A percentile compares a stretch with the other conserved stretches of the same genome.
These are phyloP conservation scores for Metopolophium dirhodum DNA, from an alignment of 1,140 invertebrate genomes.

Conservation along the genomic window DNA sequence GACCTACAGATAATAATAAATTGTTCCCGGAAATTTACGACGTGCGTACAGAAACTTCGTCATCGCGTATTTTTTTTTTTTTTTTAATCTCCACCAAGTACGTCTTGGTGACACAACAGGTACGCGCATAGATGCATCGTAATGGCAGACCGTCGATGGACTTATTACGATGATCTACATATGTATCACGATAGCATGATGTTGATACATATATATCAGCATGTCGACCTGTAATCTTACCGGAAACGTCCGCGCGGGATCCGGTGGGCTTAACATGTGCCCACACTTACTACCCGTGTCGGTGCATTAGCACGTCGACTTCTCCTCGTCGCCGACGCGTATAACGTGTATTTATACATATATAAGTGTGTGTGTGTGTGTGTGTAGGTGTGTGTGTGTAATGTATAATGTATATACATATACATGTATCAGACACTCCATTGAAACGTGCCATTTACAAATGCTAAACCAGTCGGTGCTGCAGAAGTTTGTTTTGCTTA, in stretches of 20 bases:
- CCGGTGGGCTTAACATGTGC: background rate
- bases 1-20: background rate
- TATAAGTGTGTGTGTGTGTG: too few species aligned
- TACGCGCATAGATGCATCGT: background rate
- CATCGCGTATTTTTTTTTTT: too few species aligned
- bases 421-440: conserved; percentile 29
- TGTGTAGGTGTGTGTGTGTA: background rate
- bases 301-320: conserved; percentile 3
- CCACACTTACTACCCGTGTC: background rate
- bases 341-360: background rate
- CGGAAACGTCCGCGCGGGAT: background rate
- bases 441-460: conserved; percentile 50
- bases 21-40: background rate
- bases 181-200: background rate
- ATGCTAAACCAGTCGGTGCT: conserved; percentile 33
- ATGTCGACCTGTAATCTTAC: background rate
- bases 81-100: background rate
- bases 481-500: conserved; percentile 52
- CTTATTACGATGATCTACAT: background rate
- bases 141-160: background rate
- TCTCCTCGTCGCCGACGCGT: background rate
- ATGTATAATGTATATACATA: background rate
- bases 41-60: background rate
- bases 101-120: background rate
- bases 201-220: background rate